A percentile compares a stretch with the other conserved stretches of the same genome.
These are phyloP conservation scores for Drosophila anomalata DNA, from an alignment of 2,888 invertebrate genomes.

Conservation along the genomic window DNA sequence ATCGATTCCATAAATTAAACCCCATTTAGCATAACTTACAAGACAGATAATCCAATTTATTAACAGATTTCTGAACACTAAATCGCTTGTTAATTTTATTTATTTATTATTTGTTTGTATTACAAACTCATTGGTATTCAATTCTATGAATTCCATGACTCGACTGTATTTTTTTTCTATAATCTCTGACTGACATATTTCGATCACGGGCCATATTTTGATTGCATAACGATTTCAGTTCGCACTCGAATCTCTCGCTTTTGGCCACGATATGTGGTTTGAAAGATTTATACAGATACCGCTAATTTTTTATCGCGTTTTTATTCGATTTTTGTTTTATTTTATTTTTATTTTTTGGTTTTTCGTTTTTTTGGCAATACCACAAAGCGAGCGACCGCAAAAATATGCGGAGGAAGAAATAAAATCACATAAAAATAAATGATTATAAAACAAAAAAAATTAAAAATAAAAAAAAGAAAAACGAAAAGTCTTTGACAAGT, in stretches of 20 bases:
- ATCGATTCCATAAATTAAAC: not conserved
- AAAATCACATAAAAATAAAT: slow-evolving; percentile 40
- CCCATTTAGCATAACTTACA: not conserved
- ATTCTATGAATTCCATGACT: slow-evolving; percentile 3
- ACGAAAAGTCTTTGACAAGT: slow-evolving; percentile 47
- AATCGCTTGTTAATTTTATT: not conserved
- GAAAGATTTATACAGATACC: slow-evolving; percentile 46
- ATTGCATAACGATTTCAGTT: slow-evolving; percentile 56
- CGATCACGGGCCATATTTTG: slow-evolving; percentile 12
- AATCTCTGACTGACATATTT: slow-evolving; percentile 8
- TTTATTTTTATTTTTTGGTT: too few relatives aligned
- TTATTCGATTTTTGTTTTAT: slow-evolving; percentile 20
- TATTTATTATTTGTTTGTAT: not conserved
- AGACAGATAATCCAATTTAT: slow-evolving; percentile 2
- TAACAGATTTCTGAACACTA: not conserved
- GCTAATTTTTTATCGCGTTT: slow-evolving; percentile 59
- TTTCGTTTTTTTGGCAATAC: slow-evolving; percentile 30
- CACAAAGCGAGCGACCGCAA: slow-evolving; percentile 25
- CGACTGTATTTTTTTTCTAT: not conserved
- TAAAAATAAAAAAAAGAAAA: slow-evolving; percentile 10
- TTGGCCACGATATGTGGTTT: slow-evolving; percentile 26
- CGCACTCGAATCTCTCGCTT: slow-evolving; percentile 24
- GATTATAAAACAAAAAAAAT: slow-evolving; percentile 47
- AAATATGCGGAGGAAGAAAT: slow-evolving; percentile 42
- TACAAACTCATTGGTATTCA: not conserved